phyloP scores from a whole-genome alignment of 2,113 vertebrate genomes.

The Myxocyprinus asiaticus region DNA sequence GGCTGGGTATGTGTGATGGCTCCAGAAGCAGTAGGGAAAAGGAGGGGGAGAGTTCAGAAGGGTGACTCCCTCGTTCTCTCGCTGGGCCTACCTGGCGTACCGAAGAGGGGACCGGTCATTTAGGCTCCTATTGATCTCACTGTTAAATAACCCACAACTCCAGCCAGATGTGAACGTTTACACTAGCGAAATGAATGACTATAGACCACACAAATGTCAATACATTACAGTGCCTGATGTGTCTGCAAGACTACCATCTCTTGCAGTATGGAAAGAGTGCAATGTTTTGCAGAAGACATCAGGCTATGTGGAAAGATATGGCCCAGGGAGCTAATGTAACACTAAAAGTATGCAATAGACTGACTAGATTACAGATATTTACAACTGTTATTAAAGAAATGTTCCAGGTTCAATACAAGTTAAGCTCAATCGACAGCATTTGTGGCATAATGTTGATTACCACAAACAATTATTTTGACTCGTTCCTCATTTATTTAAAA shows the following conservation, averaged over 20 bases:
- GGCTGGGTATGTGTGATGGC: constrained; percentile 71
- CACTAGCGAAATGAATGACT: neutral
- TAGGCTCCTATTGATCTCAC: constrained; percentile 67
- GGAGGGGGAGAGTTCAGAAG: constrained; percentile 27
- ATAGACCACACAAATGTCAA: neutral
- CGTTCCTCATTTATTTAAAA: too few species aligned
- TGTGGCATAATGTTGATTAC: too few species aligned
- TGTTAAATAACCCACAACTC: constrained; percentile 58
- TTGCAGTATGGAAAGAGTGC: neutral
- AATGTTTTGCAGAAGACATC: too few species aligned
- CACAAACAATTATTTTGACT: too few species aligned
- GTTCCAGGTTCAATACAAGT: too few species aligned
- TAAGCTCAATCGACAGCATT: too few species aligned
- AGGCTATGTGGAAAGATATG: neutral
- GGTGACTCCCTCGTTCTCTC: constrained; percentile 61
- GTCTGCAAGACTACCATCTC: neutral
- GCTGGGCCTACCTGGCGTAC: constrained; percentile 60
- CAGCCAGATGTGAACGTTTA: constrained; percentile 2
- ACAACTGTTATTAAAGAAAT: too few species aligned
- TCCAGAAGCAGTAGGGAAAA: constrained; percentile 39
- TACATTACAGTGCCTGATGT: neutral
- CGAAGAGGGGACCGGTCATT: constrained; percentile 56
- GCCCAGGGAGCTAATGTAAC: too few species aligned
- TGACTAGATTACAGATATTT: too few species aligned
- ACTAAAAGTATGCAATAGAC: too few species aligned